Evolutionary conservation across 2,888 invertebrate genomes (phyloP), one percentile per base, ranked within the genome.

Genomic region (Cylindroiulus punctatus): DNA sequence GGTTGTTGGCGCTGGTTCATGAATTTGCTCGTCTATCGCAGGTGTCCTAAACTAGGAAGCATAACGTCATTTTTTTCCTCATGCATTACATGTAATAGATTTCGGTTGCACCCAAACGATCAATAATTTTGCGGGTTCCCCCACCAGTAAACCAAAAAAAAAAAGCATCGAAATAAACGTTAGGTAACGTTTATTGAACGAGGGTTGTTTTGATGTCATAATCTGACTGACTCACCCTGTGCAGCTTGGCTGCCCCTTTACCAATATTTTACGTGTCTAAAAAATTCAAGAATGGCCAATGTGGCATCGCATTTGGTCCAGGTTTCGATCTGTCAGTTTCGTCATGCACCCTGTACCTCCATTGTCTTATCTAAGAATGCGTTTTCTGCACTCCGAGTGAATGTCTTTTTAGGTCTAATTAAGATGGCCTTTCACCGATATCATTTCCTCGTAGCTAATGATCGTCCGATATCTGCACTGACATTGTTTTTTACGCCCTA

Each of bases 401-500:
- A 65, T 26, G 76, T 30, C 76, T 76, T 76, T 76, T 12, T 14
- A 76, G 2, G 30, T 7, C 76, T 76, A 76, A 76, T 76, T 76
- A 76, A 76, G 76, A 76, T 76, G 76, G 76, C 76, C 76, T 76
- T 76, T 76, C 76, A 2, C 2, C 76, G 76, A 76, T 76, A 76
- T 0, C 14, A 76, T 76, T 76, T 76, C 76, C 76, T 76, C 76
- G 65, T 76, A 76, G 30, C 22, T 76, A 76, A 76, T 76, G 76
- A 76, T 76, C 76, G 76, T 76, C 76, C 76, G 76, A 76, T 76
- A 76, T 76, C 76, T 76, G 30, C 30, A 76, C 76, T 76, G 76
- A 76, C 76, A 76, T 76, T 76, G 76, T 76, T 76, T 76, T 76
- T 76, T 76, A 76, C 76, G 76, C 76, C 76, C 76, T 76, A 76